These are phyloP conservation scores for Narcine bancroftii DNA, from an alignment of 2,113 vertebrate species.

Conservation along the genomic window DNA sequence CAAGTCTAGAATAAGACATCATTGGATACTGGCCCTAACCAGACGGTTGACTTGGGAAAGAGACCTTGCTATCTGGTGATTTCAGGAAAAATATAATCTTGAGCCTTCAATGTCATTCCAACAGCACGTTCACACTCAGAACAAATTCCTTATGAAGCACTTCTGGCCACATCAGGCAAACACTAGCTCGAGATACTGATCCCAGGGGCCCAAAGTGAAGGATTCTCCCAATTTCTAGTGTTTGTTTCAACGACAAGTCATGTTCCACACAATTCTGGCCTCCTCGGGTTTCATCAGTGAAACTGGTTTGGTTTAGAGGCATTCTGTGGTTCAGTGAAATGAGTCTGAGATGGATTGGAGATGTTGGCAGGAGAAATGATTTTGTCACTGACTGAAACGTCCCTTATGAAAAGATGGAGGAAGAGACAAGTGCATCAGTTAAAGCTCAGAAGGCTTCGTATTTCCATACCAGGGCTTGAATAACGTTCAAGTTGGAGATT, in stretches of 20 bases:
- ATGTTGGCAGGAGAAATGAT: not conserved
- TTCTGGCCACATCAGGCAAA: not conserved
- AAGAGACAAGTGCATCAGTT: not conserved
- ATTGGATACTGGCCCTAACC: not conserved
- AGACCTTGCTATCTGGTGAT: not conserved
- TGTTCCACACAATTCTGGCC: not conserved
- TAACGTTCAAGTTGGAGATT: not conserved
- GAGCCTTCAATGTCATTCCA: not conserved
- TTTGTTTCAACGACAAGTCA: not conserved
- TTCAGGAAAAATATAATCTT: not conserved
- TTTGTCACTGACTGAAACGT: not conserved
- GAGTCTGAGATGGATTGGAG: not conserved
- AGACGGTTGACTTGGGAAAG: not conserved
- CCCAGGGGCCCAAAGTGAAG: not conserved
- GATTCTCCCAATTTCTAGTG: not conserved
- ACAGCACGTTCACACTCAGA: not conserved
- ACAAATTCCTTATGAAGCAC: not conserved
- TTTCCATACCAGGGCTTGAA: not conserved
- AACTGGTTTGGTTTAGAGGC: not conserved
- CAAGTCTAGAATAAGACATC: conserved; percentile 36
- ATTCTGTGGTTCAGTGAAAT: not conserved
- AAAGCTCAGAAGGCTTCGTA: not conserved
- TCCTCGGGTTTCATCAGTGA: not conserved
- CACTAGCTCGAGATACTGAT: not conserved
- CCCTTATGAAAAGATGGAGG: not conserved